A percentile compares a stretch with the other conserved stretches of the same genome.
phyloP scores from a whole-genome alignment of 2,113 vertebrate genomes.

The Canis aureus region DNA sequence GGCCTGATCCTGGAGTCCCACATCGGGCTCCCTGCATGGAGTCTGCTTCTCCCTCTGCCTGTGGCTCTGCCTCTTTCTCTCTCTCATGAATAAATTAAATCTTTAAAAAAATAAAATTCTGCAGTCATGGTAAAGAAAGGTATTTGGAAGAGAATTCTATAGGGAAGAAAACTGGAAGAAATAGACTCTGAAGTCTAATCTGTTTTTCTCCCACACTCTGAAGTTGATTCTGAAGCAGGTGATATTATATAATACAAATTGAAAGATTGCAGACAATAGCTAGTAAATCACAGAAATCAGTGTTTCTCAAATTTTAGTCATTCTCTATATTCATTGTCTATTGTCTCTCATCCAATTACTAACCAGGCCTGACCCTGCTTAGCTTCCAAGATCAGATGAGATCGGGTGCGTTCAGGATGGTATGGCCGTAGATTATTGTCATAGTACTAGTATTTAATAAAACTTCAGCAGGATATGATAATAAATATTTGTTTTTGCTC shows the following conservation, averaged over 20 bases:
- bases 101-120: conserved; percentile 23
- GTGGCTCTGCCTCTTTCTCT: too few relatives aligned
- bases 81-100: too few relatives aligned
- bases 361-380: too few relatives aligned
- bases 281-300: neutral
- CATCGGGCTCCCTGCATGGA: too few relatives aligned
- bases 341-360: neutral
- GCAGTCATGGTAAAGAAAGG: neutral
- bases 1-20: too few relatives aligned
- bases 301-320: neutral
- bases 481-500: neutral
- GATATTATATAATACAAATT: neutral
- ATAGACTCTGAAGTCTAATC: neutral
- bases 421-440: too few relatives aligned
- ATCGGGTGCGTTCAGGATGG: too few relatives aligned
- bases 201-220: neutral
- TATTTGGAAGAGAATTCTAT: neutral
- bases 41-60: too few relatives aligned
- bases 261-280: neutral
- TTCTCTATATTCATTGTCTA: neutral
- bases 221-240: neutral
- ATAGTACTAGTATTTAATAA: neutral
- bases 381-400: too few relatives aligned
- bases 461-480: neutral
- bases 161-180: neutral